Evolutionary conservation across 2,113 vertebrate species (phyloP).

Genomic region (Aldabrachelys gigantea): DNA sequence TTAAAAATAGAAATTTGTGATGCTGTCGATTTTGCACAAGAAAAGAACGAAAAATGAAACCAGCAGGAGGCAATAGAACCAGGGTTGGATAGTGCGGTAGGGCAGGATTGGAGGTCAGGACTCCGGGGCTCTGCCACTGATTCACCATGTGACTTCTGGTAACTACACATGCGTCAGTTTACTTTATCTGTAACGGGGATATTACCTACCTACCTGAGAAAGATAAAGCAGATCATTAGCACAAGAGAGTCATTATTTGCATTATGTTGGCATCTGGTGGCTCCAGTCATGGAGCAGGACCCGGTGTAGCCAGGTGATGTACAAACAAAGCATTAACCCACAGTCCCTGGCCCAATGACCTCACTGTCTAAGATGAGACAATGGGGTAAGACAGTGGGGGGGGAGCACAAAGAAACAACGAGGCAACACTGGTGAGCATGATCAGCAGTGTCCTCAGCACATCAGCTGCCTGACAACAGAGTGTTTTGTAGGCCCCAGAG

Average conservation of each 20-base stretch:
- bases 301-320: not conserved
- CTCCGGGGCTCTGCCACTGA: not conserved
- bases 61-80: not conserved
- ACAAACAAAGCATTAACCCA: not conserved
- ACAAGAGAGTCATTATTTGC: not conserved
- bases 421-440: too few relatives aligned
- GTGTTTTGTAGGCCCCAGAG: too few relatives aligned
- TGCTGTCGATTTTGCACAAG: not conserved
- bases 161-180: not conserved
- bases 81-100: not conserved
- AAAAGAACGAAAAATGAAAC: not conserved
- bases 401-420: too few relatives aligned
- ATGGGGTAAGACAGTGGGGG: too few relatives aligned
- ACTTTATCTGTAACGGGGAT: not conserved
- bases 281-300: not conserved
- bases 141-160: not conserved
- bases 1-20: not conserved
- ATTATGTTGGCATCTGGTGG: not conserved
- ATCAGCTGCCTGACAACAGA: too few relatives aligned
- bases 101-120: not conserved
- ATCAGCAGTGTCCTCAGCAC: too few relatives aligned
- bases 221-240: not conserved
- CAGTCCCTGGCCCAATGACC: not conserved
- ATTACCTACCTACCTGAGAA: not conserved
- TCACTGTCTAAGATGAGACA: not conserved